phyloP scores from a whole-genome alignment of 2,113 vertebrate genomes.

The Merops nubicus region DNA sequence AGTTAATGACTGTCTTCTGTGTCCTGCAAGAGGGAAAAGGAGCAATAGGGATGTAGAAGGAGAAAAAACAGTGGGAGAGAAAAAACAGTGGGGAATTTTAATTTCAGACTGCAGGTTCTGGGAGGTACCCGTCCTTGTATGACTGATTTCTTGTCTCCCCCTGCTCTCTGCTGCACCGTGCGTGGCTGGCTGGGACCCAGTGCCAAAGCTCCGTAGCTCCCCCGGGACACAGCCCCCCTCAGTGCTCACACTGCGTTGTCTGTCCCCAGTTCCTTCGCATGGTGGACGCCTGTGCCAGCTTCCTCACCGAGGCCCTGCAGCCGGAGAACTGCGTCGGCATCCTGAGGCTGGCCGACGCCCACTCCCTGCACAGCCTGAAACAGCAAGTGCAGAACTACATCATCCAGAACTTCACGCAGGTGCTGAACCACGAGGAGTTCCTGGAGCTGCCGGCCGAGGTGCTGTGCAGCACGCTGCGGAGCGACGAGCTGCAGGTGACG shows the following conservation, averaged over 20 bases:
- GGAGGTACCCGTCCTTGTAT: neutral
- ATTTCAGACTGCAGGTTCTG: neutral
- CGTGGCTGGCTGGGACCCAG: neutral
- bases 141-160: neutral
- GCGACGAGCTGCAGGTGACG: slow-evolving; percentile 87
- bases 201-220: neutral
- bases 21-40: neutral
- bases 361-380: slow-evolving; percentile 83
- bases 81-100: neutral
- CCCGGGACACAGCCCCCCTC: neutral
- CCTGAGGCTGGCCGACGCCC: slow-evolving; percentile 87
- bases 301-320: slow-evolving; percentile 87
- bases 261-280: slow-evolving; percentile 88
- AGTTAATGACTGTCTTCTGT: neutral
- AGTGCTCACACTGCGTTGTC: neutral
- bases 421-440: slow-evolving; percentile 87
- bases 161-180: neutral
- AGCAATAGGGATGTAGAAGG: neutral
- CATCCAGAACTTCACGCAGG: slow-evolving; percentile 86
- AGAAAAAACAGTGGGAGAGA: neutral
- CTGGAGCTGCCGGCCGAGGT: slow-evolving; percentile 85
- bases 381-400: slow-evolving; percentile 86
- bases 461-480: slow-evolving; percentile 82
- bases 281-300: slow-evolving; percentile 89
- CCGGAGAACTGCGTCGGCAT: slow-evolving; percentile 92